A percentile compares a stretch with the other conserved stretches of the same genome.
Evolutionary conservation across 1,140 invertebrate species (phyloP).

Genomic region (Brachionus calyciflorus): DNA sequence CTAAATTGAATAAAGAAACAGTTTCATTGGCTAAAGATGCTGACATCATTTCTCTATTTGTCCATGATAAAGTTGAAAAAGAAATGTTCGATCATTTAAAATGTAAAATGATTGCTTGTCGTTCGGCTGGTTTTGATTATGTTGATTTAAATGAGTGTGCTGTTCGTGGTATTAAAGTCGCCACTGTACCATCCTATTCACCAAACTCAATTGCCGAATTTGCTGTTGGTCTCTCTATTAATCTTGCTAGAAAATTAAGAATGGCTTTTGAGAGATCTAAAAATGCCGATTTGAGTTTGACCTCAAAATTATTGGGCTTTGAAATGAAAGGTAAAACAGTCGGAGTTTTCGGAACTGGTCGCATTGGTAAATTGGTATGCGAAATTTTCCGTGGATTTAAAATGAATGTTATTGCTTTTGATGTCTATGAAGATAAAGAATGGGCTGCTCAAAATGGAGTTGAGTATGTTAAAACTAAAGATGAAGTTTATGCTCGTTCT

Average conservation of each 20-base stretch:
- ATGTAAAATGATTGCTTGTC: conserved; percentile 19
- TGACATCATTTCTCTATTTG: conserved; percentile 34
- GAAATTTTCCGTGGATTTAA: conserved; percentile 32
- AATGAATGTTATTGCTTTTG: conserved; percentile 40
- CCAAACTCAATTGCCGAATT: conserved; percentile 27
- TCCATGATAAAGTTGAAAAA: conserved; percentile 33
- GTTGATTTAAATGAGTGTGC: conserved; percentile 9
- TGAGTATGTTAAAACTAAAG: conserved; percentile 15
- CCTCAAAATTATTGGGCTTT: conserved; percentile 14
- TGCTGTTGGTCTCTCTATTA: conserved; percentile 11
- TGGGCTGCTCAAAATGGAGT: not conserved
- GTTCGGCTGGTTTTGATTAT: conserved; percentile 45
- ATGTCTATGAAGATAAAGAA: conserved; percentile 36
- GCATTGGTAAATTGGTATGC: conserved; percentile 27
- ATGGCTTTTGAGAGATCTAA: conserved; percentile 2
- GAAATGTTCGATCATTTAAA: conserved; percentile 22
- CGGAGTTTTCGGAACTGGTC: conserved; percentile 38
- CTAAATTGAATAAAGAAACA: conserved; percentile 23
- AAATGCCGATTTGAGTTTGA: not conserved
- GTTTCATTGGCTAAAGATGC: not conserved
- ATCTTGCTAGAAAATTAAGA: not conserved
- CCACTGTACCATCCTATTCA: conserved; percentile 35
- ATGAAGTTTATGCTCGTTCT: not conserved
- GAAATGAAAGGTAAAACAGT: conserved; percentile 33
- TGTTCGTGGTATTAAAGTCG: conserved; percentile 1